These are phyloP conservation scores for Vidua chalybeata DNA, from an alignment of 2,113 vertebrate species.

Conservation along the genomic window DNA sequence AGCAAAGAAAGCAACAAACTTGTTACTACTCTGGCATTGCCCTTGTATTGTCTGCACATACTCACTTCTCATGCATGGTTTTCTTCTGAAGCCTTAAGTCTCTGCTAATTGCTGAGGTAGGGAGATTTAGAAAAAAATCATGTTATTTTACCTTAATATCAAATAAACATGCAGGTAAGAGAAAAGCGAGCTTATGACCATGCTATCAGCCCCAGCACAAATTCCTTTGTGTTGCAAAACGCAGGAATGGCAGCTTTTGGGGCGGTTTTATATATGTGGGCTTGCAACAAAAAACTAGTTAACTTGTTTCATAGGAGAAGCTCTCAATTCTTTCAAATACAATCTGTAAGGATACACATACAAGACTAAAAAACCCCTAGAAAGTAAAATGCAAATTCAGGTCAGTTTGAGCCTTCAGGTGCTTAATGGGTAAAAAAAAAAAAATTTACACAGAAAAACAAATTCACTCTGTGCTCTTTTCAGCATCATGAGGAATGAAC, in stretches of 20 bases:
- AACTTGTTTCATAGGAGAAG: background rate
- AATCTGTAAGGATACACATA: background rate
- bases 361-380: fast-evolving
- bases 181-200: background rate
- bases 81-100: background rate
- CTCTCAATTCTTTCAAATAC: background rate
- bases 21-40: background rate
- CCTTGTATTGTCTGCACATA: background rate
- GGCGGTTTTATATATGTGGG: background rate
- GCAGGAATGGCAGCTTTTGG: fast-evolving
- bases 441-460: background rate
- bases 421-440: background rate
- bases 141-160: background rate
- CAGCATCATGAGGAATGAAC: background rate
- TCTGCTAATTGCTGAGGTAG: background rate
- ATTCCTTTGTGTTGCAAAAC: background rate
- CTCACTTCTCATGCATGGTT: background rate
- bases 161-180: background rate
- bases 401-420: background rate
- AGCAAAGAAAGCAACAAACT: background rate
- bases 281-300: background rate
- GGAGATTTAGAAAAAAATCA: background rate
- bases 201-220: background rate
- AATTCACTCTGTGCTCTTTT: background rate
- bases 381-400: background rate